A percentile compares a stretch with the other conserved stretches of the same genome.
phyloP scores from a whole-genome alignment of 2,113 vertebrate species.

The Rattus rattus region DNA sequence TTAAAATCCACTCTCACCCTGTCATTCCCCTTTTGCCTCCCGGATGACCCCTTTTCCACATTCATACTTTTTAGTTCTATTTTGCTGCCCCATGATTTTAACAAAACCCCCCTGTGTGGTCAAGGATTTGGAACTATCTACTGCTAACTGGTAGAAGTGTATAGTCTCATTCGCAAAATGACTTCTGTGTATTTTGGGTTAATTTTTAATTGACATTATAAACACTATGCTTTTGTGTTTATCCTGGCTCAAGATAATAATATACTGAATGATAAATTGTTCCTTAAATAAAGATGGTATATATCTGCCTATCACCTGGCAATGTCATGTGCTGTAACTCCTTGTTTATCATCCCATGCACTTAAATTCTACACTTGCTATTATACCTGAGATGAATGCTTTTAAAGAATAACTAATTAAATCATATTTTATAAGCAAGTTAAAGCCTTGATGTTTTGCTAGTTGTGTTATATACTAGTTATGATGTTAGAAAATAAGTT shows the following conservation, averaged over 20 bases:
- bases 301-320: background rate
- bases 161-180: too few relatives aligned
- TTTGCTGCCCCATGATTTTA: background rate
- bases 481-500: background rate
- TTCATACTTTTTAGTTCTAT: background rate
- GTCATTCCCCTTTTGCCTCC: background rate
- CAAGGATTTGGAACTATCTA: background rate
- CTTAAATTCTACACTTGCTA: background rate
- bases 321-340: background rate
- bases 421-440: constrained; percentile 31
- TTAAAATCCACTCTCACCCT: background rate
- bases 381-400: background rate
- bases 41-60: background rate
- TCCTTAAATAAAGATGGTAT: background rate
- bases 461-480: background rate
- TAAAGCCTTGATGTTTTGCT: background rate
- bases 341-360: background rate
- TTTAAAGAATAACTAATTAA: background rate
- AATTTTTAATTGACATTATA: background rate
- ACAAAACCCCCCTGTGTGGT: background rate
- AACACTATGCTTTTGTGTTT: background rate
- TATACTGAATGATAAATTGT: background rate
- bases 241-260: background rate
- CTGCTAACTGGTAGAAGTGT: background rate
- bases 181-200: background rate